phyloP scores from a whole-genome alignment of 2,888 invertebrate genomes.

The Sepiola atlantica region DNA sequence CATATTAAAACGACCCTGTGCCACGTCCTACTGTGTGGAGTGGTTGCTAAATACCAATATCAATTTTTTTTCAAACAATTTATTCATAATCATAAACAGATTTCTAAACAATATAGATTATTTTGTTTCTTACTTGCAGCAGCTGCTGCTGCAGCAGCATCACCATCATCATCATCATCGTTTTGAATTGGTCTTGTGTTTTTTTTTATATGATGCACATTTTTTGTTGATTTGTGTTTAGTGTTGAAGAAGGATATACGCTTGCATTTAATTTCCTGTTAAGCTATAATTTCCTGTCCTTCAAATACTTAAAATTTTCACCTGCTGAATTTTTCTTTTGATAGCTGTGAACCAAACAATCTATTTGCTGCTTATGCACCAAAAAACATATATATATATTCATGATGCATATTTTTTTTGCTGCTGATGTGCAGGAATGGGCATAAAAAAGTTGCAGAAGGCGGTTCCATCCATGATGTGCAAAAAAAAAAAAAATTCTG shows the following conservation, averaged over 20 bases:
- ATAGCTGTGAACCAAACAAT: not conserved
- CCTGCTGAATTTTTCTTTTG: not conserved
- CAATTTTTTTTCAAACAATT: too few species aligned
- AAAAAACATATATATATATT: not conserved
- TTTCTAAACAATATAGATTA: not conserved
- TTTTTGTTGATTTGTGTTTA: not conserved
- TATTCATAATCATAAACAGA: not conserved
- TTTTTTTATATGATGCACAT: not conserved
- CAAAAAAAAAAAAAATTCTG: not conserved
- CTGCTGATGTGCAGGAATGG: not conserved
- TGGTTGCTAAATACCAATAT: too few species aligned
- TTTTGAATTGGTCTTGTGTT: not conserved
- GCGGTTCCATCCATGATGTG: not conserved
- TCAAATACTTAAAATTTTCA: not conserved
- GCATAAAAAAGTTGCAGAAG: not conserved
- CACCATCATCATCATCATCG: not conserved
- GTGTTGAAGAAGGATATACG: not conserved
- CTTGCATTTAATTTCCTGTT: conserved; percentile 8
- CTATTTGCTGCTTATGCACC: not conserved
- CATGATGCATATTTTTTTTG: not conserved
- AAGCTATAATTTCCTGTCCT: conserved; percentile 8
- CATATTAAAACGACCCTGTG: too few species aligned
- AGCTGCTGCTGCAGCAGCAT: not conserved
- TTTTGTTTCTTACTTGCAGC: not conserved
- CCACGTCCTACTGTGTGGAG: too few species aligned